Percentiles rank a stretch among this genome's conserved stretches.
Conservation (phyloP, 37 sponge, comb jelly and placozoan genomes). For the Chondrosia reniformis region DNA sequence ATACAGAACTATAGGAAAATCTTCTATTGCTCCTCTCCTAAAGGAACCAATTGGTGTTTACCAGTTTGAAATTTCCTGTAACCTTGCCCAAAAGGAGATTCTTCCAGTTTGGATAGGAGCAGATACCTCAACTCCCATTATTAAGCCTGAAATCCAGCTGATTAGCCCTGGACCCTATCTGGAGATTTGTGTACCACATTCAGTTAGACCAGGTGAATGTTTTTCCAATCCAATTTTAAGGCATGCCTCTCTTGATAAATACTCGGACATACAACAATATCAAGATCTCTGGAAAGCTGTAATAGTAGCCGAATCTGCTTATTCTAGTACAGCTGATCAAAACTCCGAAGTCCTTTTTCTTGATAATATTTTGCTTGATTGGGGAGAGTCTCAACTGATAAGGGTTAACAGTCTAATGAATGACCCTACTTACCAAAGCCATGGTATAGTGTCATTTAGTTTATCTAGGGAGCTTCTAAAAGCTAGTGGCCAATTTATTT, state of each 20-base stretch:
- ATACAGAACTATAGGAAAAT: background rate
- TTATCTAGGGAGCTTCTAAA: background rate
- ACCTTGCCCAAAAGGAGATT: background rate
- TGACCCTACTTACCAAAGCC: background rate
- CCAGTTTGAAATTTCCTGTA: background rate
- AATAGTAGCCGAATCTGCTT: conserved; percentile 39
- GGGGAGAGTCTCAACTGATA: background rate
- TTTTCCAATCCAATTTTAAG: conserved; percentile 28
- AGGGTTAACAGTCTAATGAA: background rate
- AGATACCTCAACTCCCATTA: background rate
- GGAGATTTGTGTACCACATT: conserved; percentile 42
- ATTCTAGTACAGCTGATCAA: conserved; percentile 31
- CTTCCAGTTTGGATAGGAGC: conserved; percentile 21
- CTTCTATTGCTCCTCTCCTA: background rate
- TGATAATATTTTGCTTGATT: conserved; percentile 18
- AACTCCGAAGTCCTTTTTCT: conserved; percentile 17
- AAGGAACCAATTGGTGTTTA: background rate
- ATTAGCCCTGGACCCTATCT: conserved; percentile 30
- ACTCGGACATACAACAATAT: conserved; percentile 37
- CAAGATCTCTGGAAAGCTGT: conserved; percentile 42
- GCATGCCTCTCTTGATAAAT: conserved; percentile 23
- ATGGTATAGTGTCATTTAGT: background rate
- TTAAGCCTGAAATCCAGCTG: conserved; percentile 32
- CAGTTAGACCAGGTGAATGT: conserved; percentile 32
- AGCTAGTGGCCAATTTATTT: conserved; percentile 1